Evolutionary conservation across 2,888 invertebrate genomes (phyloP).

Genomic region (Pardosa pseudoannulata): DNA sequence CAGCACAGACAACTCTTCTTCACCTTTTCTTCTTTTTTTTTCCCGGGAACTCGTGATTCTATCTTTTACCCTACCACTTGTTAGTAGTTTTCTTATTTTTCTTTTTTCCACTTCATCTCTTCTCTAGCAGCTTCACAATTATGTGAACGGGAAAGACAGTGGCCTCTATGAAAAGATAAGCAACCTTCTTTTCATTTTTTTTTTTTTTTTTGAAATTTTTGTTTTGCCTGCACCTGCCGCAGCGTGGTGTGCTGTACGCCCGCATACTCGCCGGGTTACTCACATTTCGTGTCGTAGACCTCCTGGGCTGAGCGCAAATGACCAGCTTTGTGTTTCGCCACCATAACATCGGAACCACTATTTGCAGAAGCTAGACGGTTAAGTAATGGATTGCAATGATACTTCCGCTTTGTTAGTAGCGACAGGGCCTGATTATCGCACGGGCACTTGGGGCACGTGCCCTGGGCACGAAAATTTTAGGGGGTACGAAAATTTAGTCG

Average conservation of each 20-base stretch:
- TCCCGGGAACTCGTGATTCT: not conserved
- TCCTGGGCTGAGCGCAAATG: no score
- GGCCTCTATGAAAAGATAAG: not conserved
- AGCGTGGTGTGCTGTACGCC: not conserved
- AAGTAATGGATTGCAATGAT: no score
- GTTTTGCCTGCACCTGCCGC: not conserved
- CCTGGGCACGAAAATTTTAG: no score
- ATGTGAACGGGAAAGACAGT: constrained; percentile 6
- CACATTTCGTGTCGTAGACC: not conserved
- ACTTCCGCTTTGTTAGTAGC: no score
- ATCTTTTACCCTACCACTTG: not conserved
- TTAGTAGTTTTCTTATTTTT: not conserved
- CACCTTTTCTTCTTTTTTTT: not conserved
- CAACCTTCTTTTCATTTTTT: not conserved
- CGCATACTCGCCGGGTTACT: constrained; percentile 8
- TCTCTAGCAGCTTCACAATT: not conserved
- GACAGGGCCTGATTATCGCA: no score
- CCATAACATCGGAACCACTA: no score
- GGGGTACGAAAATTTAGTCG: no score
- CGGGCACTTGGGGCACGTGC: no score
- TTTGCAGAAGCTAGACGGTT: no score
- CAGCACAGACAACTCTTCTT: not conserved
- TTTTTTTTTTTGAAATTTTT: not conserved
- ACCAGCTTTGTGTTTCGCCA: no score
- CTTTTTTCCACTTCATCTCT: not conserved